phyloP scores from a whole-genome alignment of 2,888 invertebrate genomes.

The Ectemnius cavifrons region DNA sequence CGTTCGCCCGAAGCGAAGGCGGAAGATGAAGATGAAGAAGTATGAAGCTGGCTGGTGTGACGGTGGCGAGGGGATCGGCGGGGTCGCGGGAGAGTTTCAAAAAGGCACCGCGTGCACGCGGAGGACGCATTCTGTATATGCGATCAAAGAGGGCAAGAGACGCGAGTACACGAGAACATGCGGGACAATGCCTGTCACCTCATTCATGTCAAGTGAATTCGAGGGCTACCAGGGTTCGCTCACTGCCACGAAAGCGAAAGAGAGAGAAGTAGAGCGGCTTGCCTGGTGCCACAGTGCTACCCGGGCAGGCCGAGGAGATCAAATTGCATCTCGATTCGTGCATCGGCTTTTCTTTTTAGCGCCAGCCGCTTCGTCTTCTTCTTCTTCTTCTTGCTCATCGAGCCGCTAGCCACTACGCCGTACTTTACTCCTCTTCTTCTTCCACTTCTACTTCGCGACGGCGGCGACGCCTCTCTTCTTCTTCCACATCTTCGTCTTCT shows the following conservation, averaged over 20 bases:
- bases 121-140: conserved; percentile 59
- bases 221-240: conserved; percentile 65
- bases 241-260: conserved; percentile 5
- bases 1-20: not conserved
- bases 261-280: conserved; percentile 23
- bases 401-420: not conserved
- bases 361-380: conserved; percentile 47
- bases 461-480: conserved; percentile 15
- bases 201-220: conserved; percentile 67
- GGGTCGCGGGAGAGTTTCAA: conserved; percentile 25
- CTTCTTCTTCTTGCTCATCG: conserved; percentile 26
- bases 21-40: conserved; percentile 2
- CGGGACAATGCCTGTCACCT: conserved; percentile 66
- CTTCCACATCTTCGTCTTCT: conserved; percentile 23
- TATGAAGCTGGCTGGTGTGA: conserved; percentile 12
- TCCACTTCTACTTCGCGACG: conserved; percentile 12
- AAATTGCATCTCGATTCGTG: conserved; percentile 72
- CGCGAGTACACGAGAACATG: conserved; percentile 59
- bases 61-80: not conserved
- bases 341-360: conserved; percentile 73
- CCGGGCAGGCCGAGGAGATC: conserved; percentile 62
- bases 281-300: conserved; percentile 50
- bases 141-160: conserved; percentile 64
- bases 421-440: conserved; percentile 11
- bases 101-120: conserved; percentile 66